A percentile compares a stretch with the other conserved stretches of the same genome.
Conservation (phyloP, 2,113 vertebrate genomes). For the Ailurus styani region DNA sequence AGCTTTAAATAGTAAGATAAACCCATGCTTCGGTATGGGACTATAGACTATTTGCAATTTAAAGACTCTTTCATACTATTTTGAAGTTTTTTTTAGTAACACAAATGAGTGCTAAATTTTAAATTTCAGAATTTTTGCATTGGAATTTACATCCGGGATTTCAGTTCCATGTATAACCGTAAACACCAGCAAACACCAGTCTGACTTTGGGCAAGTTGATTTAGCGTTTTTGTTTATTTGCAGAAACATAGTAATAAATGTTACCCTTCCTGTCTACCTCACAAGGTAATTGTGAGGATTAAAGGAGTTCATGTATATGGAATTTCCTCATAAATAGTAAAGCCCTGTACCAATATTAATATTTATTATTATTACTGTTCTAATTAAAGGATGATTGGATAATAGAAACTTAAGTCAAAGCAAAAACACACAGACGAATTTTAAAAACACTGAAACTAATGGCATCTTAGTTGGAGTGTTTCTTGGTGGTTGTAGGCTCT, state of each 20-base stretch:
- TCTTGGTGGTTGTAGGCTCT: neutral
- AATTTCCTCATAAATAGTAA: neutral
- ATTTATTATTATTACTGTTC: neutral
- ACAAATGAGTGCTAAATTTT: neutral
- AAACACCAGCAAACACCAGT: neutral
- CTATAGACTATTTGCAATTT: neutral
- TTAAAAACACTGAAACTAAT: neutral
- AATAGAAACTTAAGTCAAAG: neutral
- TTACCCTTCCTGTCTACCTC: neutral
- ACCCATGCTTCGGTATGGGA: neutral
- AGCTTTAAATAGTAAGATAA: neutral
- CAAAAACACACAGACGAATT: neutral
- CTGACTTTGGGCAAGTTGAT: neutral
- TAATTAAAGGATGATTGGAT: slow-evolving; percentile 28
- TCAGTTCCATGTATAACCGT: neutral
- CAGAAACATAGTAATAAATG: neutral
- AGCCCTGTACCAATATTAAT: neutral
- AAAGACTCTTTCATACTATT: neutral
- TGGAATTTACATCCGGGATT: neutral
- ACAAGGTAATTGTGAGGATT: neutral
- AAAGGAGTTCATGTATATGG: neutral
- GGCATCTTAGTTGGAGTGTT: neutral
- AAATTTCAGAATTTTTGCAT: slow-evolving; percentile 29
- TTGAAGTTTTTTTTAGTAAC: neutral
- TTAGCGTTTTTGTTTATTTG: slow-evolving; percentile 21